Evolutionary conservation across 2,888 invertebrate species (phyloP).

Genomic region (Aethes cnicana): DNA sequence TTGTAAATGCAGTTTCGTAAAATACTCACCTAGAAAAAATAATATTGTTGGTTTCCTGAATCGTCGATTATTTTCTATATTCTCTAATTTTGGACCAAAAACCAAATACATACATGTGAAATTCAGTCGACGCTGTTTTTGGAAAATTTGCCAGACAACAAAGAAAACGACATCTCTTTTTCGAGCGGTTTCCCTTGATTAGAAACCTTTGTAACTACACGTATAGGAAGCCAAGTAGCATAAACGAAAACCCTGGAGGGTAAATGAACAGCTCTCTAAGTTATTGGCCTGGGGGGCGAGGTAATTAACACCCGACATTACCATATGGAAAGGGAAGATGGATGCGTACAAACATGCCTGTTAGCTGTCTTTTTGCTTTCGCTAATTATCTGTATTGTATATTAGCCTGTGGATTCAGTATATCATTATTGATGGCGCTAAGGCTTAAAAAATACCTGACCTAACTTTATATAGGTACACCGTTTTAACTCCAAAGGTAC

Average conservation of each 20-base stretch:
- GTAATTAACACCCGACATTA: constrained; percentile 32
- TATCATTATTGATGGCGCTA: too few relatives aligned
- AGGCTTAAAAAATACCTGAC: too few relatives aligned
- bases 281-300: constrained; percentile 42
- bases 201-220: constrained; percentile 17
- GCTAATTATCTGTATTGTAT: constrained; percentile 13
- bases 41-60: neutral
- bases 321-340: constrained; percentile 28
- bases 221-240: constrained; percentile 6
- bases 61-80: neutral
- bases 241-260: constrained; percentile 30
- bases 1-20: constrained; percentile 11
- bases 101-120: too few relatives aligned
- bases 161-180: neutral
- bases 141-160: too few relatives aligned
- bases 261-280: constrained; percentile 45
- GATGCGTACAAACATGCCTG: constrained; percentile 16
- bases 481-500: too few relatives aligned
- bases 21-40: constrained; percentile 1
- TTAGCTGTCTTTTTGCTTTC: constrained; percentile 27
- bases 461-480: too few relatives aligned
- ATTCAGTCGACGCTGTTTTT: too few relatives aligned
- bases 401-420: constrained; percentile 8
- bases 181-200: constrained; percentile 13
- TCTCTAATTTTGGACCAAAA: too few relatives aligned